phyloP scores from a whole-genome alignment of 2,113 vertebrate genomes.

The Melospiza georgiana region DNA sequence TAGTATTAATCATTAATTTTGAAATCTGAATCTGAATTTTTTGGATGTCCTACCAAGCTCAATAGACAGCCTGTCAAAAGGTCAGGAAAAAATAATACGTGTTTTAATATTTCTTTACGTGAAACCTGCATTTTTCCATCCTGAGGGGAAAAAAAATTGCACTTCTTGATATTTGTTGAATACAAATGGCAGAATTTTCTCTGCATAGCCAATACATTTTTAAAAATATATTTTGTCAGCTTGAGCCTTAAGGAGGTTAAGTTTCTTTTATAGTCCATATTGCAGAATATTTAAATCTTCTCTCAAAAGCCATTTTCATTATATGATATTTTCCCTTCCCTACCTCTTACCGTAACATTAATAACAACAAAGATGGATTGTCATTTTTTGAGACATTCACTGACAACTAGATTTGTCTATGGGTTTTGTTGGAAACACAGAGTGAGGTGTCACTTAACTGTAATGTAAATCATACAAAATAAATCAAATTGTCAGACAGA shows the following conservation, averaged over 20 bases:
- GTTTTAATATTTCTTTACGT: background rate
- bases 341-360: background rate
- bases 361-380: background rate
- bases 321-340: background rate
- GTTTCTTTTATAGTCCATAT: background rate
- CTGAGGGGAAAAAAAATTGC: background rate
- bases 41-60: background rate
- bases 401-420: background rate
- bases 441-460: background rate
- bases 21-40: background rate
- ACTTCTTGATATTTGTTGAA: background rate
- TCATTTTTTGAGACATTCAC: background rate
- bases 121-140: background rate
- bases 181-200: background rate
- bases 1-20: background rate
- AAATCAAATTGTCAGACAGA: background rate
- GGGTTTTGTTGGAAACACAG: background rate
- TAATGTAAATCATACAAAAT: background rate
- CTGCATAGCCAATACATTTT: background rate
- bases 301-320: background rate
- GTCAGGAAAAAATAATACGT: background rate
- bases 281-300: background rate
- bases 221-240: background rate
- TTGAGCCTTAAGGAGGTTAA: background rate
- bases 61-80: background rate